phyloP scores from a whole-genome alignment of 2,113 vertebrate species.

The Xiphorhynchus elegans region DNA sequence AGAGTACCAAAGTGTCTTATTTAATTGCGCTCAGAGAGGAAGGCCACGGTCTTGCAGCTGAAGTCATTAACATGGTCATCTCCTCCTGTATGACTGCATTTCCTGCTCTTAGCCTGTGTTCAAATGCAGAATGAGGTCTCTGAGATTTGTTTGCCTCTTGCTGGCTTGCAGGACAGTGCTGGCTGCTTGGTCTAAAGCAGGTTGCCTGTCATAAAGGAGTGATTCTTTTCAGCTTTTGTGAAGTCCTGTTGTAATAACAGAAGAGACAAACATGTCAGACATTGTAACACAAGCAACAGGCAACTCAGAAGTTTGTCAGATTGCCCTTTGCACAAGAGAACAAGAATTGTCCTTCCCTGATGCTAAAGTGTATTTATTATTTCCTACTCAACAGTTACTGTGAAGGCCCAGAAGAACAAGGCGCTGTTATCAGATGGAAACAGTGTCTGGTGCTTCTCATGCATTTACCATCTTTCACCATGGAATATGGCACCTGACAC shows the following conservation, averaged over 20 bases:
- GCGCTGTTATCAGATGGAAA: neutral
- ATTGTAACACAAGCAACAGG: neutral
- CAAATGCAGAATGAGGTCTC: neutral
- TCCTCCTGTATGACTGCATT: neutral
- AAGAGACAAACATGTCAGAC: neutral
- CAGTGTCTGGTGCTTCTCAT: neutral
- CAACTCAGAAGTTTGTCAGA: neutral
- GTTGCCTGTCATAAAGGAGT: neutral
- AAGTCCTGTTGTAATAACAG: neutral
- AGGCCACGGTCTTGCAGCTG: neutral
- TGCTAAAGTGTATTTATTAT: neutral
- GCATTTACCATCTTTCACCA: neutral
- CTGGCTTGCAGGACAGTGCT: neutral
- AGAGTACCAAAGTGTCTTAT: neutral
- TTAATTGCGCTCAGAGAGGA: neutral
- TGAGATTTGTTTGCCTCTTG: neutral
- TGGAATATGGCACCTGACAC: neutral
- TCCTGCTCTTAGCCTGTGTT: neutral
- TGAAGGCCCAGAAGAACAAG: neutral
- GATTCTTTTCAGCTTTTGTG: neutral
- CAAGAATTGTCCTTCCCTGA: rapidly evolving
- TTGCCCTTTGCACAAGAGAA: neutral
- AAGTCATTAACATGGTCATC: neutral
- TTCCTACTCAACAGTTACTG: neutral
- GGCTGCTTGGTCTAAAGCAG: neutral